A percentile compares a stretch with the other conserved stretches of the same genome.
These are phyloP conservation scores for Sebastes iracundus DNA, from an alignment of 2,797 vertebrate genomes.

Conservation along the genomic window DNA sequence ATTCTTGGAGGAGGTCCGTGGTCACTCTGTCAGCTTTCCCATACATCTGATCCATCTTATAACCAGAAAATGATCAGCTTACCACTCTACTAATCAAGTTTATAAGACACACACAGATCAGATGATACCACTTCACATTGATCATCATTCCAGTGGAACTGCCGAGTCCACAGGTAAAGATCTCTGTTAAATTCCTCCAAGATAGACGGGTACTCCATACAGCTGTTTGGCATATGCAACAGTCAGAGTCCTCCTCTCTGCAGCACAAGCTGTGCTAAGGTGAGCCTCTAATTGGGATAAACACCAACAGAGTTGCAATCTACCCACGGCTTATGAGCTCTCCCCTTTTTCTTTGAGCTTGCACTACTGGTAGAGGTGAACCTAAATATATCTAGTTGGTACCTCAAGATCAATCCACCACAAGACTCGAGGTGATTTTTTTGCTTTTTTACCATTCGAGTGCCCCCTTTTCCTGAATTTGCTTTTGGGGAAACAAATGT, in stretches of 20 bases:
- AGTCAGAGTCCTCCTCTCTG: too few relatives aligned
- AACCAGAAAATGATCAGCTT: background rate
- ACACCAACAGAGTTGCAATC: too few relatives aligned
- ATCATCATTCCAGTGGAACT: background rate
- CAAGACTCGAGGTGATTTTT: background rate
- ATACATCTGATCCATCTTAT: background rate
- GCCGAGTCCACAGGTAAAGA: background rate
- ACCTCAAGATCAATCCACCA: background rate
- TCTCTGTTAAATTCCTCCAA: background rate
- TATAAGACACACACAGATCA: too few relatives aligned
- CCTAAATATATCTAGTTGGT: background rate
- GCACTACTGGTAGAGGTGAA: fast-evolving
- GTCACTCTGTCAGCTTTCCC: background rate
- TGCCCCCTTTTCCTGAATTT: background rate
- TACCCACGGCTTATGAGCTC: background rate
- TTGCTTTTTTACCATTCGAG: background rate
- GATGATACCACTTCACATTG: too few relatives aligned
- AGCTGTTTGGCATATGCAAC: background rate
- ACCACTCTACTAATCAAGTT: background rate
- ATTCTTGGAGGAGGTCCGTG: background rate
- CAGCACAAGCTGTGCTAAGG: background rate
- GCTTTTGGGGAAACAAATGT: background rate
- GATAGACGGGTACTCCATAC: background rate
- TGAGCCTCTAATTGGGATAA: background rate
- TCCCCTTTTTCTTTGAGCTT: background rate